Evolutionary conservation across 2,888 invertebrate genomes (phyloP).

Genomic region (Hyposoter didymator): DNA sequence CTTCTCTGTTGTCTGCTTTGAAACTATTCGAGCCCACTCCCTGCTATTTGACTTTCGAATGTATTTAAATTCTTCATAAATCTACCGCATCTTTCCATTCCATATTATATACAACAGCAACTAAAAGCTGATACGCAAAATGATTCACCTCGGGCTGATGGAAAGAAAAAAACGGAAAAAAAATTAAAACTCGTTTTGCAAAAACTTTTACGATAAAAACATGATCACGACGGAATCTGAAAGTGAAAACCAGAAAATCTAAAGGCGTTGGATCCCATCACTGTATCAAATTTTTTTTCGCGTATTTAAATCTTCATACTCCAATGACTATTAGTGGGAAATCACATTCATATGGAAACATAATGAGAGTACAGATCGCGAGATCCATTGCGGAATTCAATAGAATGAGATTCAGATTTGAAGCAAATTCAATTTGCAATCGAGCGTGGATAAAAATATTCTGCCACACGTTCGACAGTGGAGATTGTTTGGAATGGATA

Average conservation of each 20-base stretch:
- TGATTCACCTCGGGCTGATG: background rate
- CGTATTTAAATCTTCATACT: too few relatives aligned
- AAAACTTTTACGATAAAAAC: background rate
- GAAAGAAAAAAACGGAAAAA: background rate
- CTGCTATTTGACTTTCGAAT: conserved; percentile 40
- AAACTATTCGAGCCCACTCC: conserved; percentile 22
- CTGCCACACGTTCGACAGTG: conserved; percentile 53
- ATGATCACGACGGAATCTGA: too few relatives aligned
- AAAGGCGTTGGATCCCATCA: too few relatives aligned
- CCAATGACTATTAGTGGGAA: background rate
- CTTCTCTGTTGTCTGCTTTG: conserved; percentile 38
- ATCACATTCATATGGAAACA: too few relatives aligned
- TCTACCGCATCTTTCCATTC: background rate
- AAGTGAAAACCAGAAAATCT: too few relatives aligned
- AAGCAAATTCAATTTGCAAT: conserved; percentile 27
- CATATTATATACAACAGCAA: background rate
- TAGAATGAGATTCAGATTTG: background rate
- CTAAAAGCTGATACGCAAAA: background rate
- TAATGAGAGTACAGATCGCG: too few relatives aligned
- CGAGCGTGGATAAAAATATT: conserved; percentile 66
- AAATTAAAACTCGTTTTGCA: background rate
- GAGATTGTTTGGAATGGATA: conserved; percentile 72
- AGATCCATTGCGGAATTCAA: conserved; percentile 67
- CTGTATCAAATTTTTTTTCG: too few relatives aligned
- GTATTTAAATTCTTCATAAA: conserved; percentile 17